Evolutionary conservation across 2,113 vertebrate genomes (phyloP), one percentile per base, ranked within the genome.

Genomic region (Poecilia latipinna): DNA sequence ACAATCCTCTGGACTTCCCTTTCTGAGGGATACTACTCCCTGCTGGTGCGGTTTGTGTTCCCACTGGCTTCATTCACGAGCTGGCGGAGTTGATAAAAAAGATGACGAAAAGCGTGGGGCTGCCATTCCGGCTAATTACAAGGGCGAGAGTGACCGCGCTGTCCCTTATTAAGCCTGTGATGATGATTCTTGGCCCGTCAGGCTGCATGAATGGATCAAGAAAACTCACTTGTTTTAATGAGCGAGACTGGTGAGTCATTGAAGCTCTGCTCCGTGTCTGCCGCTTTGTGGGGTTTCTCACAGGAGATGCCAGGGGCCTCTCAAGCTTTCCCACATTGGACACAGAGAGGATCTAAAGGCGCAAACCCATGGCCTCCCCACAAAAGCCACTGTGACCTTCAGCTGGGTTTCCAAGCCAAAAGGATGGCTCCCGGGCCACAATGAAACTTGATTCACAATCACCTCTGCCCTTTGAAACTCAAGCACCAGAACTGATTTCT

Each of bases 1-100:
- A 88, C 88, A 91, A 90, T 87, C 87, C 88, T 89, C 88, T 87
- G 86, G 89, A 91, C 89, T 91, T 93, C 89, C 89, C 83, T 88
- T 90, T 90, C 88, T 83, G 86, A 90, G 87, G 92, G 83, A 82
- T 88, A 80, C 83, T 83, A 80, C 89, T 88, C 86, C 85, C 78
- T 61, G 79, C 88, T 77, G 79, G 75, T 90, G 88, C 64, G 89
- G 89, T 92, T 89, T 88, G 74, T 88, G 85, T 86, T 86, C 83
- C 72, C 74, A 77, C 79, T 87, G 86, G 78, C 82, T 85, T 88
- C 87, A 85, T 87, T 93, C 80, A 88, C 70, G 68, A 78, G 71
- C 75, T 85, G 89, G 83, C 70, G 7, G 78, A 88, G 82, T 87
- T 90, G 89, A 89, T 89, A 85, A 90, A 37, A 88, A 87, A 88